Conservation (phyloP, 1,140 invertebrate genomes). For the Phocides pigmalion region DNA sequence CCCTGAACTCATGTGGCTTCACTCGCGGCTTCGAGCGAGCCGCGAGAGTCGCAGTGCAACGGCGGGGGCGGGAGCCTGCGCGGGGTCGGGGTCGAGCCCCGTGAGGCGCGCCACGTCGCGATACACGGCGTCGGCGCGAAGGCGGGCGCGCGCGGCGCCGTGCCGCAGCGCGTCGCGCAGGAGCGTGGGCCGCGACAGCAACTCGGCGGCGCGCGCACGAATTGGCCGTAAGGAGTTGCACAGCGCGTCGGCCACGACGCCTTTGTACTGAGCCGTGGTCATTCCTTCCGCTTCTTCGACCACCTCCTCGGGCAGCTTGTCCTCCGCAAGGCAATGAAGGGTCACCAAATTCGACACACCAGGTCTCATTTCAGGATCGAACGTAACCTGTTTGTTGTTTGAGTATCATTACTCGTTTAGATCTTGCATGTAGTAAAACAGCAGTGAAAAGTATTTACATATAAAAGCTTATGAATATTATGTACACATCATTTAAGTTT, state of each 20-base stretch:
- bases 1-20: too few species aligned
- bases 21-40: neutral
- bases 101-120: slow-evolving; percentile 87
- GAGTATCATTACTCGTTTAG: neutral
- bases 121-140: slow-evolving; percentile 88
- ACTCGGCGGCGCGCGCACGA: slow-evolving; percentile 73
- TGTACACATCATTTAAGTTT: too few species aligned
- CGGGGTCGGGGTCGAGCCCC: slow-evolving; percentile 68
- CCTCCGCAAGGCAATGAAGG: slow-evolving; percentile 92
- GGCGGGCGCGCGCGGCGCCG: slow-evolving; percentile 88
- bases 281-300: slow-evolving; percentile 87
- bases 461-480: too few species aligned
- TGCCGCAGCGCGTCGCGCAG: slow-evolving; percentile 86
- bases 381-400: slow-evolving; percentile 86
- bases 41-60: neutral
- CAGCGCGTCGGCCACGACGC: slow-evolving; percentile 55
- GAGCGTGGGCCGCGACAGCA: slow-evolving; percentile 28
- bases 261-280: slow-evolving; percentile 87
- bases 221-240: slow-evolving; percentile 46
- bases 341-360: slow-evolving; percentile 95
- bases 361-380: slow-evolving; percentile 90
- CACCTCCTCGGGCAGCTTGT: slow-evolving; percentile 88
- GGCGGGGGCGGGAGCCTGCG: neutral
- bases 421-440: too few species aligned
- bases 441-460: too few species aligned